These are phyloP conservation scores for Leiothrix lutea DNA, from an alignment of 2,113 vertebrate genomes.

Conservation along the genomic window DNA sequence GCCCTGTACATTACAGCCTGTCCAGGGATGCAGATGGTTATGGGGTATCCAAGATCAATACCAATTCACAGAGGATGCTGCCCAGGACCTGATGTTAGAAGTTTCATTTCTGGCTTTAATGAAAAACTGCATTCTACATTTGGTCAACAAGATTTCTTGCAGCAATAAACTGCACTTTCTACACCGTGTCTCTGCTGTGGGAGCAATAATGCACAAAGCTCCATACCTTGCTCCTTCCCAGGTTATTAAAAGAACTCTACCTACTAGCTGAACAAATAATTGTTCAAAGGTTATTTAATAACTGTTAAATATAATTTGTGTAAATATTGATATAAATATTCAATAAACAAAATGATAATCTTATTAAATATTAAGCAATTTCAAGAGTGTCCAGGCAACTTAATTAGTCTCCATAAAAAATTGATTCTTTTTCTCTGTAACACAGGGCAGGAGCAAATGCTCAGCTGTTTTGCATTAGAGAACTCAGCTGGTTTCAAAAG, in stretches of 20 bases:
- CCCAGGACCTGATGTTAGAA: neutral
- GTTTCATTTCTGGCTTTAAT: conserved; percentile 59
- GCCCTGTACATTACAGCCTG: neutral
- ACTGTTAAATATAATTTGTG: neutral
- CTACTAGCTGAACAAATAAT: neutral
- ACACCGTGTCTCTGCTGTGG: neutral
- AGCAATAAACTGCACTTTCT: conserved; percentile 33
- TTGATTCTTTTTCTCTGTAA: neutral
- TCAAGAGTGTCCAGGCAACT: neutral
- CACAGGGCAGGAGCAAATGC: neutral
- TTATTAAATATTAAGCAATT: neutral
- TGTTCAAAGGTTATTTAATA: neutral
- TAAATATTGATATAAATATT: neutral
- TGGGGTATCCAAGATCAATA: conserved; percentile 45
- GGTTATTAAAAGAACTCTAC: neutral
- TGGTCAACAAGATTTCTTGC: conserved; percentile 51
- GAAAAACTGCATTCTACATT: conserved; percentile 44
- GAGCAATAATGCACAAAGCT: neutral
- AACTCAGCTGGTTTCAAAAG: neutral
- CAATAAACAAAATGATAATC: neutral
- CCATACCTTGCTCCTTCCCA: neutral
- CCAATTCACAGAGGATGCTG: conserved; percentile 40
- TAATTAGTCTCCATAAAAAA: neutral
- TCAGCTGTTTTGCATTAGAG: neutral
- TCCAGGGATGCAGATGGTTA: neutral